Conservation (phyloP, 1,140 invertebrate species). For the Drosophila leontia region DNA sequence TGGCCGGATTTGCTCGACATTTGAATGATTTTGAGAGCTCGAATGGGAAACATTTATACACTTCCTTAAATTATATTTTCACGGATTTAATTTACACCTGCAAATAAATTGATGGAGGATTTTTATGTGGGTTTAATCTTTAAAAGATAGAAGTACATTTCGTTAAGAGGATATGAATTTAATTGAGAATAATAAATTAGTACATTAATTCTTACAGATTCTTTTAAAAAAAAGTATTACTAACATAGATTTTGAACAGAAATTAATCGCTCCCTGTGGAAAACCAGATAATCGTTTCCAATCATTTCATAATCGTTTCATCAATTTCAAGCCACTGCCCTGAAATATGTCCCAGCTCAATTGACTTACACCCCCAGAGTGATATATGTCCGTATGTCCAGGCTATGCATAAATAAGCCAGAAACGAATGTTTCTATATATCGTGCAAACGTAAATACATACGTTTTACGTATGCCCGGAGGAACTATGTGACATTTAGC, state of each 20-base stretch:
- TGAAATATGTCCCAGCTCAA: constrained; percentile 29
- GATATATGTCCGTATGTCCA: constrained; percentile 24
- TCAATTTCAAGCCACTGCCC: constrained; percentile 34
- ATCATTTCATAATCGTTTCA: constrained; percentile 42
- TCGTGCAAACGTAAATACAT: constrained; percentile 13
- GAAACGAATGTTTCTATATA: constrained; percentile 31
- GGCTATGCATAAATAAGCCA: constrained; percentile 57
- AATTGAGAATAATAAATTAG: too few species aligned
- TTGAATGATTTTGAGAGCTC: constrained; percentile 3
- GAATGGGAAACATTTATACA: not conserved
- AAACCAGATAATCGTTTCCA: constrained; percentile 23
- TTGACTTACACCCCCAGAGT: constrained; percentile 26
- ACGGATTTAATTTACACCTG: not conserved
- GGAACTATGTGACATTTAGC: constrained; percentile 77
- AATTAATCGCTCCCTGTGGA: not conserved
- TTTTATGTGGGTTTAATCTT: too few species aligned
- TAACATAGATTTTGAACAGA: not conserved
- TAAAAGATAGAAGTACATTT: too few species aligned
- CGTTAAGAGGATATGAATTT: too few species aligned
- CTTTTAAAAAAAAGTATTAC: not conserved
- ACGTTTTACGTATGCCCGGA: constrained; percentile 20
- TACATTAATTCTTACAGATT: not conserved
- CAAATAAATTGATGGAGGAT: too few species aligned
- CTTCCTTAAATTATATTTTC: not conserved
- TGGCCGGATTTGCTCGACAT: not conserved